These are phyloP conservation scores for Drosophila neotestacea DNA, from an alignment of 2,888 invertebrate genomes.

Conservation along the genomic window DNA sequence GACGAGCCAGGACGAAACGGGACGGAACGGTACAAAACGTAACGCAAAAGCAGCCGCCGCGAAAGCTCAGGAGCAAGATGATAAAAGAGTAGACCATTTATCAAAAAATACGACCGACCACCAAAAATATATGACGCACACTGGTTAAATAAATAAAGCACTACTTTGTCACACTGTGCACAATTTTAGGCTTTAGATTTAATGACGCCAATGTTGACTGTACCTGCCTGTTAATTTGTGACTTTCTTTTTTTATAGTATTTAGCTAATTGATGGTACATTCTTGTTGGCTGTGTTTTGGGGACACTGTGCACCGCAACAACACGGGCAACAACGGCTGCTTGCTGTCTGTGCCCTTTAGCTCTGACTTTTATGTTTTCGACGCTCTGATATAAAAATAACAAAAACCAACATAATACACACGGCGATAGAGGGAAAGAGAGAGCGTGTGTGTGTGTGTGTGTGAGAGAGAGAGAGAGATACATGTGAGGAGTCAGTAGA, in stretches of 20 bases:
- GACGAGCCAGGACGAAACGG: slow-evolving; percentile 19
- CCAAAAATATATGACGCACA: slow-evolving; percentile 70
- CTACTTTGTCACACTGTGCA: slow-evolving; percentile 6
- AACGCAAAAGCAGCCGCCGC: slow-evolving; percentile 54
- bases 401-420: slow-evolving; percentile 51
- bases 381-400: slow-evolving; percentile 68
- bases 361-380: slow-evolving; percentile 77
- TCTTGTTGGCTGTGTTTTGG: slow-evolving; percentile 30
- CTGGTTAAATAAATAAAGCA: slow-evolving; percentile 38
- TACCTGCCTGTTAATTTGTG: slow-evolving; percentile 50
- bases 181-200: slow-evolving; percentile 26
- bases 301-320: slow-evolving; percentile 61
- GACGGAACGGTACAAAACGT: slow-evolving; percentile 41
- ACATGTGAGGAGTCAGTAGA: slow-evolving; percentile 33
- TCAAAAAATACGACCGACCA: slow-evolving; percentile 75
- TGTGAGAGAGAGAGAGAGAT: not conserved
- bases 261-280: slow-evolving; percentile 52
- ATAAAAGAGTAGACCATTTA: slow-evolving; percentile 79
- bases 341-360: slow-evolving; percentile 75
- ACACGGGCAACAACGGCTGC: slow-evolving; percentile 63
- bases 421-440: slow-evolving; percentile 12
- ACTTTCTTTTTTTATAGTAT: slow-evolving; percentile 6
- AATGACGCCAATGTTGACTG: slow-evolving; percentile 36
- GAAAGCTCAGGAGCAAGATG: slow-evolving; percentile 78
- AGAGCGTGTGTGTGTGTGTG: not conserved